Base-by-base conservation (phyloP, 2,888 invertebrate species). In the Parascotia fuliginaria region DNA sequence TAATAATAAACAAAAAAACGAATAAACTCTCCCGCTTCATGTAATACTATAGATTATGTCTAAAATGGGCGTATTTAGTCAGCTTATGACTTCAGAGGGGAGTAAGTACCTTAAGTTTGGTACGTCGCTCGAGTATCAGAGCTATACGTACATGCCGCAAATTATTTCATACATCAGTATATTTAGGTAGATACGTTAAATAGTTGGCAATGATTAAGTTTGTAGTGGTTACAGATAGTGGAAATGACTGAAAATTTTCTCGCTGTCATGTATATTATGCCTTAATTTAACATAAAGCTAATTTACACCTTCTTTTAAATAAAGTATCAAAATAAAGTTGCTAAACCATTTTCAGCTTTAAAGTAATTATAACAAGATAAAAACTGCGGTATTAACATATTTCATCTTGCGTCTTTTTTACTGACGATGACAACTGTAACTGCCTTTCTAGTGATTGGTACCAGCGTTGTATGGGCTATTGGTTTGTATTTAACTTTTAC, bases 81-180 rank as follows among this genome's bases (percentile, higher is more conserved):
- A 45, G 31, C 40, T 44, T 34, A 50, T 6, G 13, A 15, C 29
- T 24, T 11, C 16, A 1, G 6, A 13, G 16, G 34, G 40, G 34
- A 40, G 0, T 38, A 43, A 52, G 48, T 47, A 55, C 45, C 45
- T 57, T 31, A 44, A 63, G 63, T 63, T 53, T 33, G n/a, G 51
- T 48, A 49, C 59, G 49, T 61, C 55, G 27, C 48, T 50, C 16
- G 37, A 13, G 49, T 47, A 60, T 57, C 52, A 51, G 44, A 54
- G 48, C 15, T 14, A 32, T 16, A 43, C 47, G 39, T 51, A 39
- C 29, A 45, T 43, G 37, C 45, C 9, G 14, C 29, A 27, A 55
- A 49, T 65, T 65, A 54, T 63, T 54, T 36, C 49, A 47, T 55
- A 32, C 31, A 61, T 11, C 12, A 19, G 34, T 58, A 41, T 55